Conservation (phyloP, 2,113 vertebrate genomes). For the Elgaria multicarinata region DNA sequence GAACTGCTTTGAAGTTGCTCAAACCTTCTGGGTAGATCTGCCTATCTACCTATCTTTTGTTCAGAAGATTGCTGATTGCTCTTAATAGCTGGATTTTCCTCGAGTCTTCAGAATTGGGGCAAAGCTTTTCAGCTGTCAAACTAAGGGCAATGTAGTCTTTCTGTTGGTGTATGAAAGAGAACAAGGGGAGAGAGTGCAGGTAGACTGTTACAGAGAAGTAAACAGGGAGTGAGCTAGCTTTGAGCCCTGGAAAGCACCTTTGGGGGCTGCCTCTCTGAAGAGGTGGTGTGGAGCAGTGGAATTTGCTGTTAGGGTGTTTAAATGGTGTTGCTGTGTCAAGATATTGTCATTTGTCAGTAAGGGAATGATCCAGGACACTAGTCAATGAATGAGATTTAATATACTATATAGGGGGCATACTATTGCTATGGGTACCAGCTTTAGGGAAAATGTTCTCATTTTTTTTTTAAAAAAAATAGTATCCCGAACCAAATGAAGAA, state of each 20-base stretch:
- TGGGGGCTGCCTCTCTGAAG: too few relatives aligned
- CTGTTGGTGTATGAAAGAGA: not conserved
- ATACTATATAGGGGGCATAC: not conserved
- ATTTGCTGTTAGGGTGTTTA: too few relatives aligned
- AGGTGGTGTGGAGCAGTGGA: too few relatives aligned
- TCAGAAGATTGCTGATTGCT: not conserved
- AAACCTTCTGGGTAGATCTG: not conserved
- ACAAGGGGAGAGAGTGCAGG: not conserved
- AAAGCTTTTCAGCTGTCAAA: not conserved
- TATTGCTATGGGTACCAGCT: not conserved
- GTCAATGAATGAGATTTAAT: not conserved
- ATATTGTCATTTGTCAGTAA: too few relatives aligned
- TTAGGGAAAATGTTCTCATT: not conserved
- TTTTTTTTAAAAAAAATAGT: not conserved
- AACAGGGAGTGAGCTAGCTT: too few relatives aligned
- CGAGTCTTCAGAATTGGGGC: not conserved
- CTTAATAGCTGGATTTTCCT: not conserved
- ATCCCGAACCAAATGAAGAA: not conserved
- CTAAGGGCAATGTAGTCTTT: not conserved
- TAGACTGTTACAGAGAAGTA: not conserved
- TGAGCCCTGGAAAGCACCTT: too few relatives aligned
- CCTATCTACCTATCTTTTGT: not conserved
- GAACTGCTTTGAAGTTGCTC: not conserved
- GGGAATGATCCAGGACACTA: too few relatives aligned
- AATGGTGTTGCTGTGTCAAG: too few relatives aligned